phyloP scores from a whole-genome alignment of 2,888 invertebrate species.

The Mythimna vitellina region DNA sequence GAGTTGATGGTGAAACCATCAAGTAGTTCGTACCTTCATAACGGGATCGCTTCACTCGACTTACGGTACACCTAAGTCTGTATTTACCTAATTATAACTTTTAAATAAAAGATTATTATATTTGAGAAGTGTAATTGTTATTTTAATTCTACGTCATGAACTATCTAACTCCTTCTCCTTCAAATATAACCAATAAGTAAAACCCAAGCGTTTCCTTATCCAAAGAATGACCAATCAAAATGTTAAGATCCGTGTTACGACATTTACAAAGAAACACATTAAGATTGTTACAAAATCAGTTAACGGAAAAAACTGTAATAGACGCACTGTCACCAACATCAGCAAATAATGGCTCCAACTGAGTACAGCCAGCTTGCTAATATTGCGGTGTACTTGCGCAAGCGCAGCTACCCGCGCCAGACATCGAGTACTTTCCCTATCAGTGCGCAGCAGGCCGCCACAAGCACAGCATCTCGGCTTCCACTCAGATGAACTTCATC shows the following conservation, averaged over 20 bases:
- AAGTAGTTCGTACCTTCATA: no score
- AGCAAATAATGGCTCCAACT: conserved; percentile 45
- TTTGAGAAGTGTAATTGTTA: no score
- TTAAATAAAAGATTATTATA: no score
- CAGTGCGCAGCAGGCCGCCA: conserved; percentile 44
- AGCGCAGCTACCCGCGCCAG: conserved; percentile 31
- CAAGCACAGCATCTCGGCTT: conserved; percentile 28
- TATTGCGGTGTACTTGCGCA: conserved; percentile 57
- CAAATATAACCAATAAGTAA: not conserved
- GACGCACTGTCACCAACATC: conserved; percentile 25
- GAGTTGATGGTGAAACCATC: no score
- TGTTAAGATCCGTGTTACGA: conserved; percentile 11
- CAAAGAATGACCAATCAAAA: conserved; percentile 4
- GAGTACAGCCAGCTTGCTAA: conserved; percentile 43
- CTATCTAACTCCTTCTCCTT: no score
- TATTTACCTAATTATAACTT: no score
- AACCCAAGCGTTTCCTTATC: not conserved
- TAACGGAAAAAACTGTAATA: conserved; percentile 33
- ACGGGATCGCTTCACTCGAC: no score
- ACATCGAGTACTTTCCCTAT: conserved; percentile 41
- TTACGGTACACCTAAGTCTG: no score
- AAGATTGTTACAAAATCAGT: conserved; percentile 38
- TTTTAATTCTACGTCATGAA: no score
- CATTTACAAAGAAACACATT: conserved; percentile 10
- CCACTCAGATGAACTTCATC: conserved; percentile 38